phyloP scores from a whole-genome alignment of 2,797 vertebrate genomes.

The Anas bernieri region DNA sequence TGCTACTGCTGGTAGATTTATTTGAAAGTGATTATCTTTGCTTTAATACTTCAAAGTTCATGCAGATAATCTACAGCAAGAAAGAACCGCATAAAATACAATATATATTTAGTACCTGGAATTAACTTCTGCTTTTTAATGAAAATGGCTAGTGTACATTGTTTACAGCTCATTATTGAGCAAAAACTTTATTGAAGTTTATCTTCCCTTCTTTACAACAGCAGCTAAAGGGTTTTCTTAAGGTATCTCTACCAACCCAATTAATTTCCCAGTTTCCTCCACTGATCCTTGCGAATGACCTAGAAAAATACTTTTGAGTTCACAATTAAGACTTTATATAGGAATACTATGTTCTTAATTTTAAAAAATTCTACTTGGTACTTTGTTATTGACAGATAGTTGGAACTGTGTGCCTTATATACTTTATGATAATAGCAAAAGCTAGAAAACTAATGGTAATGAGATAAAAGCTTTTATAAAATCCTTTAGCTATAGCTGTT shows the following conservation, averaged over 20 bases:
- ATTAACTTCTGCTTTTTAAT: neutral
- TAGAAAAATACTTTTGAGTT: neutral
- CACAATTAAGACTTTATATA: neutral
- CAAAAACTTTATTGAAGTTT: neutral
- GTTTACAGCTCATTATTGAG: neutral
- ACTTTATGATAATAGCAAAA: neutral
- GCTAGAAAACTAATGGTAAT: neutral
- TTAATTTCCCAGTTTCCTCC: neutral
- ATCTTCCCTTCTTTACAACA: neutral
- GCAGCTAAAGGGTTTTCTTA: neutral
- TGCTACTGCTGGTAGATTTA: neutral
- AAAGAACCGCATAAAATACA: neutral
- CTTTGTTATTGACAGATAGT: neutral
- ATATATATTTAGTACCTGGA: neutral
- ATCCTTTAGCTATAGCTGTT: neutral
- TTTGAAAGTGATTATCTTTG: neutral
- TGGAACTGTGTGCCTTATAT: neutral
- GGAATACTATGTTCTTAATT: neutral
- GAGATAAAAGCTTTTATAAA: neutral
- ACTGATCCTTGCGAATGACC: neutral
- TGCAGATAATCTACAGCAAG: neutral
- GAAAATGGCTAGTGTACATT: neutral
- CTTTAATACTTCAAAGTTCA: slow-evolving; percentile 5
- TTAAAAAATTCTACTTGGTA: neutral
- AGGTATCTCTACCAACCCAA: neutral